Evolutionary conservation across 2,113 vertebrate genomes (phyloP).

Genomic region (Tragulus kanchil): DNA sequence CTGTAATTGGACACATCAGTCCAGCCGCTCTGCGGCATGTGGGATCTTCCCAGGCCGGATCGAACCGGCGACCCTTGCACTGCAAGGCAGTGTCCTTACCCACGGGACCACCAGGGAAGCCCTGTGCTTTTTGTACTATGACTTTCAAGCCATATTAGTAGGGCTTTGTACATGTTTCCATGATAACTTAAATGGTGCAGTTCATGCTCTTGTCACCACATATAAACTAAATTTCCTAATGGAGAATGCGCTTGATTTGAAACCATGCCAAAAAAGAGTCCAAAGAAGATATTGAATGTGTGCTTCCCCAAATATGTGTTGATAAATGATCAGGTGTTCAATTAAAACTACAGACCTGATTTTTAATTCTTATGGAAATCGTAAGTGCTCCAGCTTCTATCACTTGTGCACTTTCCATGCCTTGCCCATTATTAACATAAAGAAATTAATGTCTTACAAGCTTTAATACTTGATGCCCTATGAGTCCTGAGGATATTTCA

Average conservation of each 20-base stretch:
- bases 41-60: too few species aligned
- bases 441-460: slow-evolving; percentile 85
- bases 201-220: slow-evolving; percentile 64
- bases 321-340: slow-evolving; percentile 74
- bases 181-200: slow-evolving; percentile 60
- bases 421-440: slow-evolving; percentile 81
- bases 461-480: slow-evolving; percentile 81
- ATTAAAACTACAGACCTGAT: slow-evolving; percentile 5
- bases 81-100: too few species aligned
- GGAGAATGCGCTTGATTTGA: slow-evolving; percentile 56
- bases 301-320: slow-evolving; percentile 60
- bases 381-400: background rate
- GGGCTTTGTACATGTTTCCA: slow-evolving; percentile 72
- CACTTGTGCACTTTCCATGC: slow-evolving; percentile 69
- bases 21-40: too few species aligned
- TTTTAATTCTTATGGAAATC: slow-evolving; percentile 72
- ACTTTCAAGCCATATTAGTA: slow-evolving; percentile 61
- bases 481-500: slow-evolving; percentile 82
- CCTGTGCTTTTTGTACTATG: slow-evolving; percentile 24
- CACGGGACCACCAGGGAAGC: too few species aligned
- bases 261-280: slow-evolving; percentile 48
- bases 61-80: too few species aligned
- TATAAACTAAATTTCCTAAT: slow-evolving; percentile 59
- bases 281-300: slow-evolving; percentile 62
- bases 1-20: too few species aligned